Conservation (phyloP, 2,797 vertebrate genomes). For the Chaenodraco wilsoni region DNA sequence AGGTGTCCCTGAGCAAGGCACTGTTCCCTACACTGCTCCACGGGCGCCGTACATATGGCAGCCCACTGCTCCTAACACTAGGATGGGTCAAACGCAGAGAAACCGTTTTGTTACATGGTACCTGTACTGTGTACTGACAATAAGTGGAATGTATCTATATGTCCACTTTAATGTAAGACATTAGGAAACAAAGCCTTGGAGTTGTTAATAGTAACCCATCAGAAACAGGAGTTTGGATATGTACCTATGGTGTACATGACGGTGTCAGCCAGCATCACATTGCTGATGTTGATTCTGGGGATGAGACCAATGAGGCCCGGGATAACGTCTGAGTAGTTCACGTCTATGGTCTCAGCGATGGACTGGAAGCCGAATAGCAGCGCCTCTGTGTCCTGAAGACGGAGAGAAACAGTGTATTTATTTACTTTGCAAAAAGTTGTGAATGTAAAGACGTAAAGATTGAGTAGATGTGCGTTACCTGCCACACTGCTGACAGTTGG, state of each 20-base stretch:
- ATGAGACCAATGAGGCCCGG: conserved; percentile 97
- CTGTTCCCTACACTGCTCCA: no score
- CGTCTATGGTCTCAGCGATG: conserved; percentile 98
- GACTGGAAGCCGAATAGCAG: conserved; percentile 98
- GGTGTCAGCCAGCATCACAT: conserved; percentile 94
- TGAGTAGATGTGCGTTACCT: conserved; percentile 82
- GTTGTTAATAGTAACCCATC: background rate
- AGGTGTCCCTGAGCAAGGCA: no score
- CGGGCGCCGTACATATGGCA: no score
- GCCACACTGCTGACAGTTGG: conserved; percentile 90
- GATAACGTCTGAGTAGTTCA: conserved; percentile 98
- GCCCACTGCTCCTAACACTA: no score
- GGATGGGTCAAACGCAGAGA: no score
- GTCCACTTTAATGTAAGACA: background rate
- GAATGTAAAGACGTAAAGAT: no score
- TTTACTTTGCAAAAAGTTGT: no score
- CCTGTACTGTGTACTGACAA: no score
- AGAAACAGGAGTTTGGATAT: background rate
- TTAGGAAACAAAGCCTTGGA: no score
- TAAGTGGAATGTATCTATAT: no score
- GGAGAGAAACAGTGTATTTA: background rate
- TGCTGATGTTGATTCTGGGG: conserved; percentile 96
- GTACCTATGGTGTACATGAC: conserved; percentile 98
- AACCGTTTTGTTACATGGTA: no score
- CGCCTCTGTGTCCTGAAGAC: conserved; percentile 91